Evolutionary conservation across 2,888 invertebrate genomes (phyloP).

Genomic region (Balanococcus diminutus): DNA sequence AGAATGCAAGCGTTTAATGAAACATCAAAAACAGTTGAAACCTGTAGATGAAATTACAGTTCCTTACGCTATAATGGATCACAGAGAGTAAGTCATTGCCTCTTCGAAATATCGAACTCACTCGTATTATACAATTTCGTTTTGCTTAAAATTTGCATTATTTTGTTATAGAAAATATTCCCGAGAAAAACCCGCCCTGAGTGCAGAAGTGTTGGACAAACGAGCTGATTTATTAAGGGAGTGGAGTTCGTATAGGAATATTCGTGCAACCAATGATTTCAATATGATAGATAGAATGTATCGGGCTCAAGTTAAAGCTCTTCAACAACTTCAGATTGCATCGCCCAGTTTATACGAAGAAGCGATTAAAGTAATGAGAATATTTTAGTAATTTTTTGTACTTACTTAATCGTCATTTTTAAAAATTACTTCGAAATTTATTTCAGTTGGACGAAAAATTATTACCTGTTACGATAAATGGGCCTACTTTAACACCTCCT

Average conservation of each 20-base stretch:
- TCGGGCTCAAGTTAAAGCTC: slow-evolving; percentile 75
- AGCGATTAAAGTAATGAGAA: slow-evolving; percentile 75
- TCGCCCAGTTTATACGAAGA: slow-evolving; percentile 87
- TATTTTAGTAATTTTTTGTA: not conserved
- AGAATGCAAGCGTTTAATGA: slow-evolving; percentile 80
- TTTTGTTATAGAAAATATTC: slow-evolving; percentile 49
- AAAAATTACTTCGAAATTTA: not conserved
- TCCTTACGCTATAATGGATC: slow-evolving; percentile 70
- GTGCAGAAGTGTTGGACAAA: slow-evolving; percentile 69
- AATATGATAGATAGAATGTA: slow-evolving; percentile 73
- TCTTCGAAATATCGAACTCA: not conserved
- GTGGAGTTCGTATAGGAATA: slow-evolving; percentile 75
- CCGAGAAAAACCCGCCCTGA: slow-evolving; percentile 61
- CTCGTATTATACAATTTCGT: not conserved
- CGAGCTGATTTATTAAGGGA: slow-evolving; percentile 73
- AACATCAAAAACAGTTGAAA: slow-evolving; percentile 81
- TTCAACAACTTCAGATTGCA: slow-evolving; percentile 77
- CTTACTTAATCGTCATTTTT: not conserved
- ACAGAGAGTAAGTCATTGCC: slow-evolving; percentile 66
- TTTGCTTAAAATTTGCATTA: not conserved
- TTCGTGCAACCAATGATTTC: slow-evolving; percentile 70
- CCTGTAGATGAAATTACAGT: slow-evolving; percentile 88
- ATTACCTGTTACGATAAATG: slow-evolving; percentile 72
- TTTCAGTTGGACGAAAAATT: slow-evolving; percentile 74
- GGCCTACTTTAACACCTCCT: slow-evolving; percentile 83